A percentile compares a stretch with the other conserved stretches of the same genome.
These are phyloP conservation scores for Toxonevra muliebris DNA, from an alignment of 2,888 invertebrate genomes.

Conservation along the genomic window DNA sequence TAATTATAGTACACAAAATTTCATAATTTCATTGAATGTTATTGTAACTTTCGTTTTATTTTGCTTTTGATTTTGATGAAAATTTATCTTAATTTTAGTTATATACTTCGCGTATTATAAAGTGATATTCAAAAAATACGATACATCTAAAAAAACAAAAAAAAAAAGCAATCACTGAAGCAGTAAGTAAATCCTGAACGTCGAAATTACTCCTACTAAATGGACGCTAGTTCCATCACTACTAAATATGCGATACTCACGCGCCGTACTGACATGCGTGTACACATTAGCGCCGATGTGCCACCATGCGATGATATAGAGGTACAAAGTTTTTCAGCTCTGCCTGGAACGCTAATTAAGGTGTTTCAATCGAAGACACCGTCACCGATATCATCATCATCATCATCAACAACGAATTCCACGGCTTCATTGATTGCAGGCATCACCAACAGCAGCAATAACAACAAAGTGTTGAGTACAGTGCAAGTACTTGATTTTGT, in stretches of 20 bases:
- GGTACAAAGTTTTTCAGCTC: constrained; percentile 32
- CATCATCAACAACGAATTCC: not conserved
- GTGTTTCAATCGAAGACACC: constrained; percentile 40
- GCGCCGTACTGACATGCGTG: constrained; percentile 39
- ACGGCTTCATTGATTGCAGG: not conserved
- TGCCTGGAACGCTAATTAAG: constrained; percentile 49
- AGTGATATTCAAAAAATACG: too few species aligned
- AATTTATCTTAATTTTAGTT: constrained; percentile 31
- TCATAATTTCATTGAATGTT: too few species aligned
- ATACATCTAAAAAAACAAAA: too few species aligned
- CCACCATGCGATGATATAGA: constrained; percentile 27
- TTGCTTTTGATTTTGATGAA: constrained; percentile 19
- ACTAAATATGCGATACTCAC: constrained; percentile 48
- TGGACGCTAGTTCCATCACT: constrained; percentile 28
- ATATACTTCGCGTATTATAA: not conserved
- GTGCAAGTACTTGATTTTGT: constrained; percentile 54
- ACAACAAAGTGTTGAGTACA: constrained; percentile 43
- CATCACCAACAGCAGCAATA: constrained; percentile 3
- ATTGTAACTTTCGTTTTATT: constrained; percentile 21
- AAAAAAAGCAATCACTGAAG: too few species aligned
- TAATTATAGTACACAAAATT: too few species aligned
- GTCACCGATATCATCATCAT: constrained; percentile 1
- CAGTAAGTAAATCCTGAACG: not conserved
- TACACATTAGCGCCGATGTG: constrained; percentile 38
- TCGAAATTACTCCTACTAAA: not conserved